A percentile compares a stretch with the other conserved stretches of the same genome.
These are phyloP conservation scores for Gasteruption jaculator DNA, from an alignment of 2,888 invertebrate species.

Conservation along the genomic window DNA sequence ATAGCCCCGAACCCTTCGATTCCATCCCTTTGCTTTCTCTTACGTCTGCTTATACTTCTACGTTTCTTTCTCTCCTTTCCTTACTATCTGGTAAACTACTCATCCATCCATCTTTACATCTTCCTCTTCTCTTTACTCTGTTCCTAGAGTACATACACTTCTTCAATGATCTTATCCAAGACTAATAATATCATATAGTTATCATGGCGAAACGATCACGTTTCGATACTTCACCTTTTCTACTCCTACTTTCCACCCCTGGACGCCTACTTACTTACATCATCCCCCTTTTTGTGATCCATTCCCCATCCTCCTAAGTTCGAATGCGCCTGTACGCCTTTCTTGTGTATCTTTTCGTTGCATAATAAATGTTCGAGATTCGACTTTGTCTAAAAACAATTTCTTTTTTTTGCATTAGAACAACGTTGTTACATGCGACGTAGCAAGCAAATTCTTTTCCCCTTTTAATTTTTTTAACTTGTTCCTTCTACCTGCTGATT, in stretches of 20 bases:
- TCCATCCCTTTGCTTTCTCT: conserved; percentile 13
- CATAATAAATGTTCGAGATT: too few relatives aligned
- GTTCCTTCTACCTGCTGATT: too few relatives aligned
- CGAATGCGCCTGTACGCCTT: not conserved
- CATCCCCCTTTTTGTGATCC: conserved; percentile 18
- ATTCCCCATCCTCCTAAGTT: conserved; percentile 16
- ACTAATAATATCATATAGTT: conserved; percentile 28
- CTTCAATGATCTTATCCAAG: conserved; percentile 10
- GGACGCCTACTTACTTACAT: conserved; percentile 18
- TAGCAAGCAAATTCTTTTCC: too few relatives aligned
- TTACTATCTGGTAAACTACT: conserved; percentile 7
- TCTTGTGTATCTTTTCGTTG: not conserved
- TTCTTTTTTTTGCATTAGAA: too few relatives aligned
- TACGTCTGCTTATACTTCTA: not conserved
- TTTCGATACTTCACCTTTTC: conserved; percentile 21
- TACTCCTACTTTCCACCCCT: conserved; percentile 1
- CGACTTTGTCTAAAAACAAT: too few relatives aligned
- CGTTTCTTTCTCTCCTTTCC: conserved; percentile 4
- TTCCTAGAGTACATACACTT: conserved; percentile 9
- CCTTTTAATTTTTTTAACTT: too few relatives aligned
- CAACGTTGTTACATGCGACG: too few relatives aligned
- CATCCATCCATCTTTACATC: conserved; percentile 9
- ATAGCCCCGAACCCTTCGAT: conserved; percentile 25
- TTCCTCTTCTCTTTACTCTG: conserved; percentile 11
- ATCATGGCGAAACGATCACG: conserved; percentile 21